Evolutionary conservation across 2,113 vertebrate species (phyloP).

Genomic region (Jaculus jaculus): DNA sequence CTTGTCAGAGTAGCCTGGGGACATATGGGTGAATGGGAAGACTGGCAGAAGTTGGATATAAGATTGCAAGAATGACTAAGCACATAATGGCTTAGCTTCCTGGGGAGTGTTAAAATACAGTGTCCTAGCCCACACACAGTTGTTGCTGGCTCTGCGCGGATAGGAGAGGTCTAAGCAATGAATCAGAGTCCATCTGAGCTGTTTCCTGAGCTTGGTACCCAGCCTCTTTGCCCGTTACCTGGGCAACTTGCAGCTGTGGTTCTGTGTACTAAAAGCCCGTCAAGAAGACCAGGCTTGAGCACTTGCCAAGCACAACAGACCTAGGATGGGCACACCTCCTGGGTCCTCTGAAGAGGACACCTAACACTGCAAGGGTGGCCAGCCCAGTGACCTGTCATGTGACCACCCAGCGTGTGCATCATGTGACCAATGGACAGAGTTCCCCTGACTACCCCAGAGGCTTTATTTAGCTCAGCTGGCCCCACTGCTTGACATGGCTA

Average conservation of each 20-base stretch:
- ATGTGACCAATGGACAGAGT: not conserved
- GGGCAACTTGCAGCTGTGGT: not conserved
- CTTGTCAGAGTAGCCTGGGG: not conserved
- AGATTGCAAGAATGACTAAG: conserved; percentile 1
- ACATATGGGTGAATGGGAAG: not conserved
- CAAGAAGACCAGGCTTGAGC: not conserved
- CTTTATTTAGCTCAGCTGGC: not conserved
- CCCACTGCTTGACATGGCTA: not conserved
- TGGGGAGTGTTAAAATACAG: not conserved
- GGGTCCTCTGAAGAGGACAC: not conserved
- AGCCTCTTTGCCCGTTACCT: not conserved
- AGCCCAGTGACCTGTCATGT: not conserved
- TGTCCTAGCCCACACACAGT: not conserved
- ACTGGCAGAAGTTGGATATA: not conserved
- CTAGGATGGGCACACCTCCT: not conserved
- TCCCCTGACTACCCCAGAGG: not conserved
- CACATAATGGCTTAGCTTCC: not conserved
- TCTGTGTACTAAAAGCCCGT: not conserved
- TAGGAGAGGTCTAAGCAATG: not conserved
- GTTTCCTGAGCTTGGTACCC: not conserved
- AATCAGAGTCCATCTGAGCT: not conserved
- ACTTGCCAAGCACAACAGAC: not conserved
- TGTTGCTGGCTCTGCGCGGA: not conserved
- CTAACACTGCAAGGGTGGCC: no score
- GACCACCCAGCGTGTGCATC: not conserved